Evolutionary conservation across 2,113 vertebrate species (phyloP).

Genomic region (Upupa epops): DNA sequence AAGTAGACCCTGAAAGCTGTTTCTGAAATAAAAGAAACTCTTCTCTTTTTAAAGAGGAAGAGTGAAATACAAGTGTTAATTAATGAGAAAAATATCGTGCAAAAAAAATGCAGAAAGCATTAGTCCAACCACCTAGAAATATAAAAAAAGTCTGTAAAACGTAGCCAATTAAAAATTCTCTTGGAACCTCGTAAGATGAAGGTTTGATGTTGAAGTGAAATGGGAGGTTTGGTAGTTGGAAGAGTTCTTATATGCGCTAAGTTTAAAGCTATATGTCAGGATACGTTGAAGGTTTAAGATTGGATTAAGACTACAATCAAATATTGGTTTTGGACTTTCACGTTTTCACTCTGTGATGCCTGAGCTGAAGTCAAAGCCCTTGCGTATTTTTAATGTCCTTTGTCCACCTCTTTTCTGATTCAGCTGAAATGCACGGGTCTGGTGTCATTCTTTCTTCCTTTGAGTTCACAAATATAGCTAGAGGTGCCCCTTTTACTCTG

Average conservation of each 20-base stretch:
- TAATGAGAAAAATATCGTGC: background rate
- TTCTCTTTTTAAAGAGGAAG: background rate
- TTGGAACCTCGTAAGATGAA: background rate
- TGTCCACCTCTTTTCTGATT: background rate
- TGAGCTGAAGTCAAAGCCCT: background rate
- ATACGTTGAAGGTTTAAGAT: background rate
- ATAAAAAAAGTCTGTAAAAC: background rate
- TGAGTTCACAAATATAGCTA: background rate
- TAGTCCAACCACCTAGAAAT: background rate
- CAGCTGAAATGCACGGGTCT: background rate
- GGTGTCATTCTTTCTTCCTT: background rate
- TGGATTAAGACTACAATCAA: background rate
- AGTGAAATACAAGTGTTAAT: background rate
- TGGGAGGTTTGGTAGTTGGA: background rate
- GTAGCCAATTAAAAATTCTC: background rate
- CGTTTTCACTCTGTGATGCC: background rate
- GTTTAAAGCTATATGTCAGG: background rate
- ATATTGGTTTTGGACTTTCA: background rate
- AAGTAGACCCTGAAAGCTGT: background rate
- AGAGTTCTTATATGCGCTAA: background rate
- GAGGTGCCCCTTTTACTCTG: slow-evolving; percentile 10
- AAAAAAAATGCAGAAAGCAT: background rate
- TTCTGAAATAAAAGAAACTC: background rate
- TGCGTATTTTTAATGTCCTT: background rate
- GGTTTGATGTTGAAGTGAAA: background rate